Evolutionary conservation across 2,797 vertebrate genomes (phyloP).

Genomic region (Limosa lapponica): DNA sequence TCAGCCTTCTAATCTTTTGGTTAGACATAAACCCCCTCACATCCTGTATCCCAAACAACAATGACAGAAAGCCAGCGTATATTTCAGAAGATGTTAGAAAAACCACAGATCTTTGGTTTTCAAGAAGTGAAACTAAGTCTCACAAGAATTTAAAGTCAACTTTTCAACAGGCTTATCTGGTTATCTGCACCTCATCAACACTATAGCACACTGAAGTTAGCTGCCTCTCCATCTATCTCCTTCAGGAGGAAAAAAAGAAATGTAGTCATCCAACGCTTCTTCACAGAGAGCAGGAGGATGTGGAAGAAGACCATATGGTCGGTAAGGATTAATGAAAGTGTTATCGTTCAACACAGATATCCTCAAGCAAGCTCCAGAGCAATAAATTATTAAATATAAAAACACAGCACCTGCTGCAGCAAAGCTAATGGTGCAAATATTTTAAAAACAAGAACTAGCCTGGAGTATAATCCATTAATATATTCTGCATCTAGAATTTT

Average conservation of each 20-base stretch:
- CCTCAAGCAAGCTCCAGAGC: conserved; percentile 26
- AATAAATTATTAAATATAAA: conserved; percentile 71
- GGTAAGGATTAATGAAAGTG: conserved; percentile 57
- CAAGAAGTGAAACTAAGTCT: neutral
- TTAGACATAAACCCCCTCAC: neutral
- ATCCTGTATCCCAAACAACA: neutral
- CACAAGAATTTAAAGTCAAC: neutral
- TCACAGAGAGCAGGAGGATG: neutral
- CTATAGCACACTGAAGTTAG: neutral
- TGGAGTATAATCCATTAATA: conserved; percentile 44
- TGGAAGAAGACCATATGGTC: conserved; percentile 36
- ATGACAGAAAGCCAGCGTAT: fast-evolving
- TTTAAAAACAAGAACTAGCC: conserved; percentile 49
- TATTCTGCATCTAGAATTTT: conserved; percentile 12
- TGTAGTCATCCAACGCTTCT: neutral
- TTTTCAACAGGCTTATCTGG: neutral
- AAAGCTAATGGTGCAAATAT: conserved; percentile 59
- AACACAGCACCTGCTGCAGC: conserved; percentile 37
- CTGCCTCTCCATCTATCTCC: neutral
- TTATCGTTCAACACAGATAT: conserved; percentile 47
- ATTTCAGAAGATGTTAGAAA: neutral
- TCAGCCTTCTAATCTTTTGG: neutral
- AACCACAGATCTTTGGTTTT: neutral
- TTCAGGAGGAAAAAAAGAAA: neutral
- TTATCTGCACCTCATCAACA: neutral